A percentile compares a stretch with the other conserved stretches of the same genome.
phyloP scores from a whole-genome alignment of 30 jellyfish, hydroid and myxozoan species.

The Aurelia aurita region DNA sequence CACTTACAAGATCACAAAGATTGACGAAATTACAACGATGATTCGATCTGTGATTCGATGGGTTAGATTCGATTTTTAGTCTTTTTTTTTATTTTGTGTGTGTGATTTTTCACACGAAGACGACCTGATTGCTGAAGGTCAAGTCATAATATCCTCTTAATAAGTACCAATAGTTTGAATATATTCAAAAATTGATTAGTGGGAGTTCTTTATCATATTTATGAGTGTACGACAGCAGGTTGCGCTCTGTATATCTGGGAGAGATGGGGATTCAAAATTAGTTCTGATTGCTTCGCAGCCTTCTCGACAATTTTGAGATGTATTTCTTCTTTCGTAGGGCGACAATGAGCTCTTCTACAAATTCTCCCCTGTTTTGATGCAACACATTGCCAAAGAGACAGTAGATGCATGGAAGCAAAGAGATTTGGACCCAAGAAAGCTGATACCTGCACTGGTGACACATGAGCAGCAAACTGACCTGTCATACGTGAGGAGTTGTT shows the following conservation, averaged over 20 bases:
- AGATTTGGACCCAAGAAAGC: slow-evolving; percentile 76
- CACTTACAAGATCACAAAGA: too few relatives aligned
- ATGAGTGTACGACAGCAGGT: too few relatives aligned
- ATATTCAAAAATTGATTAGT: too few relatives aligned
- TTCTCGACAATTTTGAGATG: too few relatives aligned
- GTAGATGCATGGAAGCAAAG: slow-evolving; percentile 94
- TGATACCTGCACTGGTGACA: slow-evolving; percentile 94
- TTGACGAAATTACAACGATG: background rate
- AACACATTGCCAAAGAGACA: slow-evolving; percentile 86
- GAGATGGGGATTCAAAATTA: too few relatives aligned
- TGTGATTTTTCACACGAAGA: background rate
- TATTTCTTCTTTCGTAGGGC: slow-evolving; percentile 9
- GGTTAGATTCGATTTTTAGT: background rate
- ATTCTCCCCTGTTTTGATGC: slow-evolving; percentile 92
- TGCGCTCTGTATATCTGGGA: too few relatives aligned
- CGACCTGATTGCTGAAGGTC: too few relatives aligned
- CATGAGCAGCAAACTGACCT: slow-evolving; percentile 78
- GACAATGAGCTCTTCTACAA: slow-evolving; percentile 81
- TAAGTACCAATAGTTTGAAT: too few relatives aligned
- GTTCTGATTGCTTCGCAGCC: too few relatives aligned
- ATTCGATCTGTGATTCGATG: background rate
- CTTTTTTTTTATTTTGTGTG: background rate
- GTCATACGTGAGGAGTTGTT: slow-evolving; percentile 40
- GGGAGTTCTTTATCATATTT: too few relatives aligned
- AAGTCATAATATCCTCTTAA: too few relatives aligned